Conservation (phyloP, 2,888 invertebrate genomes). For the Philaethria dido region DNA sequence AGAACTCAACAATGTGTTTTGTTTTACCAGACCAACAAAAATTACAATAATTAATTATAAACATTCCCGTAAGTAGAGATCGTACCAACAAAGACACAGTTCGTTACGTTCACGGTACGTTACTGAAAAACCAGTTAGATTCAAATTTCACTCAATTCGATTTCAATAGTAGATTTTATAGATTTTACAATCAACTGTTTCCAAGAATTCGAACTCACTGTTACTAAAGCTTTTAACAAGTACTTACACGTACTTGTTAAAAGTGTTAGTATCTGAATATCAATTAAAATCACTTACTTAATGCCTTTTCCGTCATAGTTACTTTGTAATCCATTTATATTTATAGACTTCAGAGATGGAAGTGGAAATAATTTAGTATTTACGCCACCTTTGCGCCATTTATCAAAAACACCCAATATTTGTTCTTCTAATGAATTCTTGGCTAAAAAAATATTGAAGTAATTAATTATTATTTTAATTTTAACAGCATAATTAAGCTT, state of each 20-base stretch:
- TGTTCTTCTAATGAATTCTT: constrained; percentile 45
- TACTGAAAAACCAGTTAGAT: too few species aligned
- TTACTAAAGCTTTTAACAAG: background rate
- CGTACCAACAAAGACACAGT: too few species aligned
- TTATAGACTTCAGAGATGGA: constrained; percentile 43
- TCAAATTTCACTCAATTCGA: too few species aligned
- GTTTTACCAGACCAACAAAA: too few species aligned
- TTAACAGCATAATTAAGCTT: background rate
- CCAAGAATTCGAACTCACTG: too few species aligned
- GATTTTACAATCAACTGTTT: too few species aligned
- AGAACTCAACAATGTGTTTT: too few species aligned
- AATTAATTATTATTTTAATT: background rate
- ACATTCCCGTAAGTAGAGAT: too few species aligned
- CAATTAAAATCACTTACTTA: constrained; percentile 40
- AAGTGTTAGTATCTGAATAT: background rate
- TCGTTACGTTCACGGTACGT: too few species aligned
- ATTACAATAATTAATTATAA: too few species aligned
- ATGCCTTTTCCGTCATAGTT: constrained; percentile 45
- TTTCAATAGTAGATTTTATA: too few species aligned
- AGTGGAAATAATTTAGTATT: constrained; percentile 45
- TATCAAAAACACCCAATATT: constrained; percentile 42
- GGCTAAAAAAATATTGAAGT: constrained; percentile 35
- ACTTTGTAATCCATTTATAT: constrained; percentile 41
- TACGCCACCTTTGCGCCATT: constrained; percentile 47
- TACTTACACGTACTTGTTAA: too few species aligned